phyloP scores from a whole-genome alignment of 2,113 vertebrate genomes.

The Globicephala melas region DNA sequence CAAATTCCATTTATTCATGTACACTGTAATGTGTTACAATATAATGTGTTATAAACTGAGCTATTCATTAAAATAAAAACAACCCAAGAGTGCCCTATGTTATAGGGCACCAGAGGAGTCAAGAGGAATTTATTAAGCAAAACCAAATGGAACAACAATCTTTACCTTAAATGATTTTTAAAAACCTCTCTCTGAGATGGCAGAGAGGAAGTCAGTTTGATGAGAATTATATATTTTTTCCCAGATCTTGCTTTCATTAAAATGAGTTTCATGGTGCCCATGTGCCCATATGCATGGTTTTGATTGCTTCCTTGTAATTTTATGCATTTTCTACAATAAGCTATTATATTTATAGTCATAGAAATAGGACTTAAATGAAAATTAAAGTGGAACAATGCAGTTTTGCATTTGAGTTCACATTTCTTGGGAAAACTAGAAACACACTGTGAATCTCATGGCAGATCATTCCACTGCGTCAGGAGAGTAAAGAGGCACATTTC shows the following conservation, averaged over 20 bases:
- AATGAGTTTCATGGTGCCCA: neutral
- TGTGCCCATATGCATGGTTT: neutral
- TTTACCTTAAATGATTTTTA: neutral
- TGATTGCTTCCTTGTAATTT: conserved; percentile 6
- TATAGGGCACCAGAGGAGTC: neutral
- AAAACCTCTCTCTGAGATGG: neutral
- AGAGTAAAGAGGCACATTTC: neutral
- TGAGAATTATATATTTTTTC: neutral
- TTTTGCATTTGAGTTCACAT: neutral
- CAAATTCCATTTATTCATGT: conserved; percentile 26
- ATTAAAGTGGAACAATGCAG: neutral
- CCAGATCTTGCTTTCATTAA: neutral
- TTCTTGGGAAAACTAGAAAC: neutral
- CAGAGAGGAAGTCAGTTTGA: neutral
- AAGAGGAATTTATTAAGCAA: conserved; percentile 33
- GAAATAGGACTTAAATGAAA: neutral
- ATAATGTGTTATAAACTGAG: conserved; percentile 29
- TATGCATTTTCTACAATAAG: conserved; percentile 2
- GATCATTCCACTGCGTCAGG: neutral
- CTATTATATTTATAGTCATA: neutral
- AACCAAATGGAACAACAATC: neutral
- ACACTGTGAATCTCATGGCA: neutral
- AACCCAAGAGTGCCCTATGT: neutral
- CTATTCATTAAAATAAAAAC: conserved; percentile 48
- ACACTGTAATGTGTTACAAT: conserved; percentile 14